These are phyloP conservation scores for Megatriorchis doriae DNA, from an alignment of 2,113 vertebrate genomes.

Conservation along the genomic window DNA sequence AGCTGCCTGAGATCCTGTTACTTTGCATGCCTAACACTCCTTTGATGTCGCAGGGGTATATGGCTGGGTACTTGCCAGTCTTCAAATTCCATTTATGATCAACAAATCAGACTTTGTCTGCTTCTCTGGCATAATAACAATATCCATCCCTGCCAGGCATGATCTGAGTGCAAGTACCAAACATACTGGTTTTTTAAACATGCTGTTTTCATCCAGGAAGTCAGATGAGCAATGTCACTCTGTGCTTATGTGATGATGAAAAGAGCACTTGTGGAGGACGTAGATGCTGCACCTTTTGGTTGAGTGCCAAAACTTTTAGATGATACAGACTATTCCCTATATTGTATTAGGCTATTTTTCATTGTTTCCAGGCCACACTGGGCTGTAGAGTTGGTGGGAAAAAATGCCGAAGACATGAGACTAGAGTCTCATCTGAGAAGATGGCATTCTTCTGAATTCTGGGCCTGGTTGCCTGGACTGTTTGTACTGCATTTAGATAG, in stretches of 20 bases:
- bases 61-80: not conserved
- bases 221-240: not conserved
- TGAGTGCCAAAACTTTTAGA: not conserved
- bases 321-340: not conserved
- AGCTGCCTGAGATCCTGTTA: not conserved
- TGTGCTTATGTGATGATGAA: not conserved
- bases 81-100: not conserved
- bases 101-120: not conserved
- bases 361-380: not conserved
- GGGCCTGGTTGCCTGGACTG: not conserved
- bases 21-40: not conserved
- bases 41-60: not conserved
- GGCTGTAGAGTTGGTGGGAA: not conserved
- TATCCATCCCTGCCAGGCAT: not conserved
- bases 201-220: not conserved
- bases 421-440: accelerated
- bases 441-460: not conserved
- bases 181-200: not conserved
- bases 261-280: not conserved
- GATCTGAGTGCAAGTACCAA: not conserved
- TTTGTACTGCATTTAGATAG: not conserved
- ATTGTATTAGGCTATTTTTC: not conserved
- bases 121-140: not conserved
- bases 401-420: not conserved
- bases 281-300: not conserved